These are phyloP conservation scores for Harpalus rufipes DNA, from an alignment of 2,888 invertebrate genomes.

Conservation along the genomic window DNA sequence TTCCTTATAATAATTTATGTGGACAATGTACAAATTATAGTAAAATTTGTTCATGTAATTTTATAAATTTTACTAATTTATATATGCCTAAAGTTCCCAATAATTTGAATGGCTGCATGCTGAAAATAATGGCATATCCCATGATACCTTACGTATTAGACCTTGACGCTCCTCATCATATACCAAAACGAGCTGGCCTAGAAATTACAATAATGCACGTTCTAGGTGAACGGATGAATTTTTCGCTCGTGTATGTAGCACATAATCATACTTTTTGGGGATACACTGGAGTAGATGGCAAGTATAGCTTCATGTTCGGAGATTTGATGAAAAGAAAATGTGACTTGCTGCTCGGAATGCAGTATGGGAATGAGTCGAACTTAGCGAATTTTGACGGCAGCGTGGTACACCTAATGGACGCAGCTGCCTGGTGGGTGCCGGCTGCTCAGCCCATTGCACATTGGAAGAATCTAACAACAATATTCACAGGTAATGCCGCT, in stretches of 20 bases:
- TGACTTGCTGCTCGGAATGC: slow-evolving; percentile 35
- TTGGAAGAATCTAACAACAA: slow-evolving; percentile 38
- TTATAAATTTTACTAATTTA: not conserved
- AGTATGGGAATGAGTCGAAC: slow-evolving; percentile 20
- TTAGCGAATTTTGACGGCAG: slow-evolving; percentile 34
- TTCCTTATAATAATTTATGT: slow-evolving; percentile 37
- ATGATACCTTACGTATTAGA: slow-evolving; percentile 51
- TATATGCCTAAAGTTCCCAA: slow-evolving; percentile 28
- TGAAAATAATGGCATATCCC: slow-evolving; percentile 44
- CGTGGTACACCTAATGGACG: slow-evolving; percentile 26
- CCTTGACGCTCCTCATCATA: not conserved
- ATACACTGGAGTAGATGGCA: not conserved
- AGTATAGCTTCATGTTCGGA: slow-evolving; percentile 29
- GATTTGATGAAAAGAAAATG: not conserved
- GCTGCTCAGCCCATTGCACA: slow-evolving; percentile 34
- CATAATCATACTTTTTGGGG: slow-evolving; percentile 30
- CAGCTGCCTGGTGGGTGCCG: slow-evolving; percentile 39
- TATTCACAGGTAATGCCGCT: slow-evolving; percentile 3
- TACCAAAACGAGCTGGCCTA: slow-evolving; percentile 11
- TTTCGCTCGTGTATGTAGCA: slow-evolving; percentile 6
- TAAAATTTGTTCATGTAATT: not conserved
- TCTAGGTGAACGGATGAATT: slow-evolving; percentile 31
- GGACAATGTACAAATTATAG: slow-evolving; percentile 3
- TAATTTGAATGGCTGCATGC: slow-evolving; percentile 4
- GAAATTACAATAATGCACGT: slow-evolving; percentile 37